These are phyloP conservation scores for Mizuhopecten yessoensis DNA, from an alignment of 1,140 invertebrate genomes.

Conservation along the genomic window DNA sequence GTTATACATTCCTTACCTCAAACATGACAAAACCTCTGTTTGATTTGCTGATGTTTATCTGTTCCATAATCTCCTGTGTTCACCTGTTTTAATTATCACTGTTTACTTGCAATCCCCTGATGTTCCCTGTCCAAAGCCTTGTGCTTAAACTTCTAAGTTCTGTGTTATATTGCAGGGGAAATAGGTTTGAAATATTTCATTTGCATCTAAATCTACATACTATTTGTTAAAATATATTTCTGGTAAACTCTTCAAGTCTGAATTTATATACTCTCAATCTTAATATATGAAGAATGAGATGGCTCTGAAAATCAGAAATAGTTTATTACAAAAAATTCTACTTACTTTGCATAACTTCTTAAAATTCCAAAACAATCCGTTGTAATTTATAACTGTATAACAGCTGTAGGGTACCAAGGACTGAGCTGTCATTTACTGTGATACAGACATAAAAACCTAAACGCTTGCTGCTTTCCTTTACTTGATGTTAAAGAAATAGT, in stretches of 20 bases:
- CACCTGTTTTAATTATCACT: neutral
- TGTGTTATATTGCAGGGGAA: neutral
- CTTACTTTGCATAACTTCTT: too few species aligned
- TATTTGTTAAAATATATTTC: neutral
- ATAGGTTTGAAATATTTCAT: neutral
- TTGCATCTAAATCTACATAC: too few species aligned
- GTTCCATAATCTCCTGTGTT: neutral
- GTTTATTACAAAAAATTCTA: neutral
- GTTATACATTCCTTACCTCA: slow-evolving; percentile 33
- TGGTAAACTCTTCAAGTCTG: neutral
- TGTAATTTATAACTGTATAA: too few species aligned
- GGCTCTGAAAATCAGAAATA: neutral
- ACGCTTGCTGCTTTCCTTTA: too few species aligned
- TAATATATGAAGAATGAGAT: neutral
- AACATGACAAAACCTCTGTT: neutral
- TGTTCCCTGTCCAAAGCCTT: neutral
- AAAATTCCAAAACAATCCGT: too few species aligned
- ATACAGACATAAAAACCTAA: too few species aligned
- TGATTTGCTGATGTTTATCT: neutral
- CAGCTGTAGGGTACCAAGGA: too few species aligned
- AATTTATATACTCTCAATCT: neutral
- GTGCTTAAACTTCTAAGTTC: neutral
- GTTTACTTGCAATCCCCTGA: too few species aligned
- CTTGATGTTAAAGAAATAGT: too few species aligned
- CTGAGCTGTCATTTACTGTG: too few species aligned